phyloP scores from a whole-genome alignment of 2,888 invertebrate genomes.

The Ceramica pisi region DNA sequence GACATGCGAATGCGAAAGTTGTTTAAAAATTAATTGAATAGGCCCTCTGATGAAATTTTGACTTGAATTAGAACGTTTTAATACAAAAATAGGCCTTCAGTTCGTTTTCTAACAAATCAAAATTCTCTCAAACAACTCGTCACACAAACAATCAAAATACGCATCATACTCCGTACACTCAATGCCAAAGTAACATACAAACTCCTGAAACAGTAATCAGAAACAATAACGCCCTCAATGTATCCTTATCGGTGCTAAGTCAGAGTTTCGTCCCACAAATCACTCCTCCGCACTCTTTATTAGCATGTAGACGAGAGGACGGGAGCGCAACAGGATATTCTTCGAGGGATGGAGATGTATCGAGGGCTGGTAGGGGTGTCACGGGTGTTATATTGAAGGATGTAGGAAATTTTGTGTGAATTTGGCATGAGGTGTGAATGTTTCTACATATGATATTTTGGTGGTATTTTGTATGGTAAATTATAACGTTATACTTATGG shows the following conservation, averaged over 20 bases:
- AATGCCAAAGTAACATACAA: conserved; percentile 44
- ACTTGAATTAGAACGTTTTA: too few relatives aligned
- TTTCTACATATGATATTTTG: background rate
- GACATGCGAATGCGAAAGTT: too few relatives aligned
- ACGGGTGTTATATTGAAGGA: background rate
- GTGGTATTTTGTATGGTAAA: background rate
- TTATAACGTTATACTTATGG: background rate
- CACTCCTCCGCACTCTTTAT: conserved; percentile 85
- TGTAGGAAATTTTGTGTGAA: background rate
- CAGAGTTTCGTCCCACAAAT: conserved; percentile 78
- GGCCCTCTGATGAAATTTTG: too few relatives aligned
- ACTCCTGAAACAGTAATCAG: conserved; percentile 54
- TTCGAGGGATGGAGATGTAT: conserved; percentile 84
- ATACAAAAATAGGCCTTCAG: too few relatives aligned
- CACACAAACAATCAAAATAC: background rate
- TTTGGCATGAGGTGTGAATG: background rate
- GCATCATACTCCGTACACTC: background rate
- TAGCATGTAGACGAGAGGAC: conserved; percentile 86
- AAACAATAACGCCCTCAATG: conserved; percentile 62
- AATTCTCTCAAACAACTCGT: background rate
- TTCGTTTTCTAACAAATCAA: too few relatives aligned
- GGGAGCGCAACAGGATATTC: conserved; percentile 88
- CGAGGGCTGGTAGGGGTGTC: conserved; percentile 73
- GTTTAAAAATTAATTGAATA: too few relatives aligned
- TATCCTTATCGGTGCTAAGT: conserved; percentile 60